These are phyloP conservation scores for Ylistrum balloti DNA, from an alignment of 1,140 invertebrate species.

Conservation along the genomic window DNA sequence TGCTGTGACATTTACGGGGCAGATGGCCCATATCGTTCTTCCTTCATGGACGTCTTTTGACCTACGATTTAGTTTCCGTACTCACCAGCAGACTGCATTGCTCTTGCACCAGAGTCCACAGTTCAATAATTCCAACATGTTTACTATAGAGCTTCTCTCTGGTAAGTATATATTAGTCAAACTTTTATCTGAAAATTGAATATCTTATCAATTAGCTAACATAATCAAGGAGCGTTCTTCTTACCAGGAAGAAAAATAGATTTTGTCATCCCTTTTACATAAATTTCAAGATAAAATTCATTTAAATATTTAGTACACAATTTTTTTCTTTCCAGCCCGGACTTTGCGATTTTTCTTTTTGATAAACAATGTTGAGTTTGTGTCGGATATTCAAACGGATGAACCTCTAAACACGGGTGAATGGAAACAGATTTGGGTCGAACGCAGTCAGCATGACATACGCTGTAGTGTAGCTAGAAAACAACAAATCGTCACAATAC, in stretches of 20 bases:
- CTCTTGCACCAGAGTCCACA: slow-evolving; percentile 90
- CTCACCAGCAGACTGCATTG: slow-evolving; percentile 93
- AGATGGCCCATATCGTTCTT: slow-evolving; percentile 88
- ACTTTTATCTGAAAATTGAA: too few relatives aligned
- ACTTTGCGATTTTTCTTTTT: slow-evolving; percentile 86
- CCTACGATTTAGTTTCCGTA: slow-evolving; percentile 95
- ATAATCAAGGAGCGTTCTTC: too few relatives aligned
- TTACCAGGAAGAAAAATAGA: too few relatives aligned
- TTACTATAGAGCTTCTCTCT: slow-evolving; percentile 69
- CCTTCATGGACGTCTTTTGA: slow-evolving; percentile 91
- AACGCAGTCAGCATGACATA: slow-evolving; percentile 93
- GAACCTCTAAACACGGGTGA: slow-evolving; percentile 93
- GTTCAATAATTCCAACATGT: slow-evolving; percentile 67
- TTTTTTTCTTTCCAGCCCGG: slow-evolving; percentile 16
- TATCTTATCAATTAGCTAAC: too few relatives aligned
- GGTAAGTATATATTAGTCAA: slow-evolving; percentile 61
- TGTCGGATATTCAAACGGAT: slow-evolving; percentile 90
- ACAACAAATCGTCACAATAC: slow-evolving; percentile 61
- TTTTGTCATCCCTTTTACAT: too few relatives aligned
- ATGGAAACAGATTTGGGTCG: slow-evolving; percentile 93
- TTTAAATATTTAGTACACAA: too few relatives aligned
- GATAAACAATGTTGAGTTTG: slow-evolving; percentile 89
- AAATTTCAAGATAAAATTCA: too few relatives aligned
- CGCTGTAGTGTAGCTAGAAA: slow-evolving; percentile 93
- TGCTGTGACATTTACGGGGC: slow-evolving; percentile 92